phyloP scores from a whole-genome alignment of 2,113 vertebrate genomes.

The Calypte anna region DNA sequence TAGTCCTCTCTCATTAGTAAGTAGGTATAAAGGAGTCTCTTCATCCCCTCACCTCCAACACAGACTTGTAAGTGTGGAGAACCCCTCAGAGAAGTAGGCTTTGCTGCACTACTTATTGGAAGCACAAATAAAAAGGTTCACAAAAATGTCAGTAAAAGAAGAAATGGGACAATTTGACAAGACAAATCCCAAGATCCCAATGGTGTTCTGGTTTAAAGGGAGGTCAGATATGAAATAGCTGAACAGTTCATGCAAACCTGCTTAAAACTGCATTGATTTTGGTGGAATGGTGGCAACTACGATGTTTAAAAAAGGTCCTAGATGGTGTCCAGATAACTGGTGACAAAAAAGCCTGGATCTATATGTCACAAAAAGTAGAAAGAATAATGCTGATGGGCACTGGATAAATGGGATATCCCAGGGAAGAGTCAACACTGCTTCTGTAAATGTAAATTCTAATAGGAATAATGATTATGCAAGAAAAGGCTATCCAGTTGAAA shows the following conservation, averaged over 20 bases:
- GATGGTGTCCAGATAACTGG: not conserved
- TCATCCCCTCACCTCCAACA: not conserved
- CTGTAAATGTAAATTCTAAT: not conserved
- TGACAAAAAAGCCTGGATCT: not conserved
- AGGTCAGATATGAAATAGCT: not conserved
- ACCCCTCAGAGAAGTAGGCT: not conserved
- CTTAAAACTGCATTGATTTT: not conserved
- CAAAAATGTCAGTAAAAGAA: not conserved
- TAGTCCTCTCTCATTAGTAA: not conserved
- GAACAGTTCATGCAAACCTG: not conserved
- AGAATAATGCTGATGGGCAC: not conserved
- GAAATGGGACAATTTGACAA: not conserved
- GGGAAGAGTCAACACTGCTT: not conserved
- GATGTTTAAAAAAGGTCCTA: not conserved
- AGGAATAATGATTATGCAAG: not conserved
- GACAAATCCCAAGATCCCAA: not conserved
- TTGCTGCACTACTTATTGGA: not conserved
- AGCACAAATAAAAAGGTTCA: not conserved
- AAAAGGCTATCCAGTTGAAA: not conserved
- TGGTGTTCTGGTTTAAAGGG: not conserved
- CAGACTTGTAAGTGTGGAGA: not conserved
- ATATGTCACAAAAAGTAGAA: not conserved
- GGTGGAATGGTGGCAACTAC: rapidly evolving
- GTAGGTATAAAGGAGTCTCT: not conserved
- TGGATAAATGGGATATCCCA: not conserved